phyloP scores from a whole-genome alignment of 2,797 vertebrate genomes.

The Myotis pilosus region DNA sequence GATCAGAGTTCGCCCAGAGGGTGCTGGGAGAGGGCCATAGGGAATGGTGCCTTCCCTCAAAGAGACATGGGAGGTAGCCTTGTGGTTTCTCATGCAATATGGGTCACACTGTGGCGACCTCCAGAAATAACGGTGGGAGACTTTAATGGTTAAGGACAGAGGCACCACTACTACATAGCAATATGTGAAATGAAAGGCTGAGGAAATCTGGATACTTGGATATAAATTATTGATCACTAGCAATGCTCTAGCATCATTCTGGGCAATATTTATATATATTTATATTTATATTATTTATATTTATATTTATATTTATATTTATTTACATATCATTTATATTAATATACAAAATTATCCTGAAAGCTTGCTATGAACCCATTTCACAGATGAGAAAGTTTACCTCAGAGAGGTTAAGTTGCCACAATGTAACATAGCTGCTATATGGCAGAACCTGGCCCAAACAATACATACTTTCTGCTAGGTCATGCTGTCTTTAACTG shows the following conservation, averaged over 20 bases:
- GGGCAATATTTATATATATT: not conserved
- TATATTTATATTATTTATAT: not conserved
- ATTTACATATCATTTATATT: not conserved
- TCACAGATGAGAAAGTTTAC: not conserved
- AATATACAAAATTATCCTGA: not conserved
- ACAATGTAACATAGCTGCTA: not conserved
- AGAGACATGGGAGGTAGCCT: not conserved
- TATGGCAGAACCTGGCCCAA: not conserved
- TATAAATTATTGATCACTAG: not conserved
- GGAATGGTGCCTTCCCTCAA: not conserved
- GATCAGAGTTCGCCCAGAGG: not conserved
- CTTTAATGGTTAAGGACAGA: not conserved
- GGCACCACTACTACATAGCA: not conserved
- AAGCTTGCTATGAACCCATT: not conserved
- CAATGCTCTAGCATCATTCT: not conserved
- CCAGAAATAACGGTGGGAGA: not conserved
- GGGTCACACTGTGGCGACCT: not conserved
- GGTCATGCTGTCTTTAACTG: not conserved
- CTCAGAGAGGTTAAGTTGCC: not conserved
- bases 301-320: not conserved
- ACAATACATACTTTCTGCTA: not conserved
- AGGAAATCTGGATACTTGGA: not conserved
- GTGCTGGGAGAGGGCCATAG: rapidly evolving
- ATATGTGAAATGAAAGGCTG: not conserved
- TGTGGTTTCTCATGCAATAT: not conserved